Conservation (phyloP, 2,113 vertebrate species). For the Setophaga kirtlandii region DNA sequence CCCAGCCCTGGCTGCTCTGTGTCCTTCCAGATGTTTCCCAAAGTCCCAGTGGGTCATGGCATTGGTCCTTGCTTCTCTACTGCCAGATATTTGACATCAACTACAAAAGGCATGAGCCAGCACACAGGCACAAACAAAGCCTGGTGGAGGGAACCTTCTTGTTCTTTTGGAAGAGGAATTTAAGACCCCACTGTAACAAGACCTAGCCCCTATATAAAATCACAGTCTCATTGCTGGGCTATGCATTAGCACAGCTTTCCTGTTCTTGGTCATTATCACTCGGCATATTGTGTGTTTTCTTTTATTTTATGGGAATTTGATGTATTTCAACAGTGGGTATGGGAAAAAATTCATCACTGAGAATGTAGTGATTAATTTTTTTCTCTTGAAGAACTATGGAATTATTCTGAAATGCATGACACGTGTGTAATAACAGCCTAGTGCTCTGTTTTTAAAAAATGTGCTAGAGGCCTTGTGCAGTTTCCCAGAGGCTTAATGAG, state of each 20-base stretch:
- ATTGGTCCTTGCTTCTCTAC: not conserved
- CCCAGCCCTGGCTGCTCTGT: not conserved
- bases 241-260: not conserved
- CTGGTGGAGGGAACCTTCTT: not conserved
- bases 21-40: not conserved
- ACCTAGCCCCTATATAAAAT: not conserved
- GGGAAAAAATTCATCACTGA: conserved; percentile 3
- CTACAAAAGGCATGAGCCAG: not conserved
- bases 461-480: conserved; percentile 8
- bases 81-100: not conserved
- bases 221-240: not conserved
- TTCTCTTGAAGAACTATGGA: conserved; percentile 33
- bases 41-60: not conserved
- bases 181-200: not conserved
- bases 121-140: not conserved
- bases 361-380: conserved; percentile 40
- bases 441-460: not conserved
- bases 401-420: conserved; percentile 58
- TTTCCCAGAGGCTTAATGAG: conserved; percentile 45
- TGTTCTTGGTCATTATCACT: not conserved
- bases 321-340: not conserved
- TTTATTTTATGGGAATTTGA: conserved; percentile 35
- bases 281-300: not conserved
- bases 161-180: not conserved
- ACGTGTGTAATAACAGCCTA: conserved; percentile 49